phyloP scores from a whole-genome alignment of 2,113 vertebrate species.

The Grammomys surdaster region DNA sequence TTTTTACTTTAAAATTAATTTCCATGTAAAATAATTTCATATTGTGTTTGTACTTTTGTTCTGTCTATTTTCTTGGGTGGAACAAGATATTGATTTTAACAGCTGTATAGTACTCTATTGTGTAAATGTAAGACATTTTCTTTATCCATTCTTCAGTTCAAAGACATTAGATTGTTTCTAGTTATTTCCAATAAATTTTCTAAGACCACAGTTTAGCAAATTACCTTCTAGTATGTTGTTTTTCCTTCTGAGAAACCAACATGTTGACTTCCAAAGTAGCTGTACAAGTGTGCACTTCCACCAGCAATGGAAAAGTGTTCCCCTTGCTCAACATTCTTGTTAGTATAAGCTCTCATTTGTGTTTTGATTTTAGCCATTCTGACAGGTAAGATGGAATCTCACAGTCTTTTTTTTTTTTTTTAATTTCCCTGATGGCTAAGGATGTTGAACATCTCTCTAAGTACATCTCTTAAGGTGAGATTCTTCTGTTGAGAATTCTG shows the following conservation, averaged over 20 bases:
- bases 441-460: neutral
- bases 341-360: neutral
- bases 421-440: neutral
- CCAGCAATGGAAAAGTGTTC: neutral
- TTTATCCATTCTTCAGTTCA: neutral
- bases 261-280: neutral
- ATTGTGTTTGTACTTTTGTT: neutral
- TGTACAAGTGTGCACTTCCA: neutral
- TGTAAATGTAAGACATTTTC: neutral
- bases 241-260: neutral
- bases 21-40: neutral
- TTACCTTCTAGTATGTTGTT: neutral
- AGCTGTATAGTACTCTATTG: neutral
- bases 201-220: neutral
- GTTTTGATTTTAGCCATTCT: neutral
- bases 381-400: neutral
- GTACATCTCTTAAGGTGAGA: neutral
- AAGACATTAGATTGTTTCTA: neutral
- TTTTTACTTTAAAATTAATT: neutral
- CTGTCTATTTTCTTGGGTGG: neutral
- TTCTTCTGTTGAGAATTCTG: neutral
- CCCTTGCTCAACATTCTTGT: neutral
- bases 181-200: neutral
- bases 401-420: neutral
- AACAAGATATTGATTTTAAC: neutral